Conservation (phyloP, 2,888 invertebrate species). For the Saturnia japonica region DNA sequence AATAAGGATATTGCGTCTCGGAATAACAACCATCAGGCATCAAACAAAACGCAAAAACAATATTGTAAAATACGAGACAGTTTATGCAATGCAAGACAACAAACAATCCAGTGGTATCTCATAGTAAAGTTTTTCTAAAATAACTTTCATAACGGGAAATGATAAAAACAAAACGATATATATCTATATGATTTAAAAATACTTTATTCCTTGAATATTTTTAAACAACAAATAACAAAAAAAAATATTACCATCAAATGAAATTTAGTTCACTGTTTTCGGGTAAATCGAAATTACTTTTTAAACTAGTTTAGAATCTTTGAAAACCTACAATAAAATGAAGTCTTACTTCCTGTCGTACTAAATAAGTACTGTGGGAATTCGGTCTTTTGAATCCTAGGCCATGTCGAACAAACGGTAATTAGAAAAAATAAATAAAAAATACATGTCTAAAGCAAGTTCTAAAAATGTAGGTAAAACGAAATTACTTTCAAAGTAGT, state of each 20-base stretch:
- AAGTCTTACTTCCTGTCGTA: background rate
- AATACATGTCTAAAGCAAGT: no score
- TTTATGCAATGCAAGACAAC: no score
- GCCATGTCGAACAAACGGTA: no score
- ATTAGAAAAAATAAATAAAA: no score
- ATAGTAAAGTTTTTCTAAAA: background rate
- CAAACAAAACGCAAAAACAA: no score
- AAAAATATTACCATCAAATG: background rate
- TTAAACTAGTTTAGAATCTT: no score
- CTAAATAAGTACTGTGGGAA: background rate
- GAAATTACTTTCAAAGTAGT: background rate
- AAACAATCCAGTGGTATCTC: no score
- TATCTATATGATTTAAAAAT: no score
- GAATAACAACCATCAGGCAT: no score
- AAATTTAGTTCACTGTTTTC: background rate
- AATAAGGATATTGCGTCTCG: no score
- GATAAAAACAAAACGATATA: background rate
- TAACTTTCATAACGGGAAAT: background rate
- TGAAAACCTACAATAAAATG: no score
- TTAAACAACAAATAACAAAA: background rate
- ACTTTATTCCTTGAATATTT: background rate
- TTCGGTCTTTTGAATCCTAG: background rate
- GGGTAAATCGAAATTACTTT: background rate
- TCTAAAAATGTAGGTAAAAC: background rate
- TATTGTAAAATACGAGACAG: no score